These are phyloP conservation scores for Chrysemys picta DNA, from an alignment of 2,113 vertebrate genomes.

Conservation along the genomic window DNA sequence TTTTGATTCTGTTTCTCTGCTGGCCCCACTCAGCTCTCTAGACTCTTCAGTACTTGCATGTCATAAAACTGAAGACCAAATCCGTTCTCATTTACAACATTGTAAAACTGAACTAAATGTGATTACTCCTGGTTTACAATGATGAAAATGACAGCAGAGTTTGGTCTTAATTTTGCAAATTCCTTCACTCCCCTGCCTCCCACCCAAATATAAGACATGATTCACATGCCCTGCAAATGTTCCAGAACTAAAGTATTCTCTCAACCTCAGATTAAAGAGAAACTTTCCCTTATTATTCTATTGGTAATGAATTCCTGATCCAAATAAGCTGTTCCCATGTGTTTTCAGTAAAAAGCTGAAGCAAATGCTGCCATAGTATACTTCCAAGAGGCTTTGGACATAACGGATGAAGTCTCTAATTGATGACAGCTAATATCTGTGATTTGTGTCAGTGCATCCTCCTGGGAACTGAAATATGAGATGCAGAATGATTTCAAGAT, in stretches of 20 bases:
- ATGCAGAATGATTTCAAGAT: constrained; percentile 44
- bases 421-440: constrained; percentile 63
- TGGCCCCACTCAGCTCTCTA: neutral
- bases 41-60: neutral
- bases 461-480: constrained; percentile 55
- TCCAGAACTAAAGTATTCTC: constrained; percentile 63
- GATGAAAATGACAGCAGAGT: neutral
- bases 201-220: constrained; percentile 48
- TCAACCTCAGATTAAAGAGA: constrained; percentile 43
- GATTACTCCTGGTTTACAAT: neutral
- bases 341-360: constrained; percentile 75
- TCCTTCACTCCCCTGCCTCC: neutral
- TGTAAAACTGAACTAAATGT: neutral
- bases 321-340: constrained; percentile 55
- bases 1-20: neutral
- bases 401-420: constrained; percentile 61
- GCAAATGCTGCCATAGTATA: constrained; percentile 68
- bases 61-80: neutral
- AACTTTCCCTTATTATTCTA: constrained; percentile 62
- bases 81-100: neutral
- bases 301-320: constrained; percentile 75
- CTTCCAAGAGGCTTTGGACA: constrained; percentile 71
- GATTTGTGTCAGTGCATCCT: constrained; percentile 61
- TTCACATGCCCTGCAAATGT: constrained; percentile 46
- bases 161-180: constrained; percentile 2